Evolutionary conservation across 2,888 invertebrate species (phyloP).

Genomic region (Barypeithes pellucidus): DNA sequence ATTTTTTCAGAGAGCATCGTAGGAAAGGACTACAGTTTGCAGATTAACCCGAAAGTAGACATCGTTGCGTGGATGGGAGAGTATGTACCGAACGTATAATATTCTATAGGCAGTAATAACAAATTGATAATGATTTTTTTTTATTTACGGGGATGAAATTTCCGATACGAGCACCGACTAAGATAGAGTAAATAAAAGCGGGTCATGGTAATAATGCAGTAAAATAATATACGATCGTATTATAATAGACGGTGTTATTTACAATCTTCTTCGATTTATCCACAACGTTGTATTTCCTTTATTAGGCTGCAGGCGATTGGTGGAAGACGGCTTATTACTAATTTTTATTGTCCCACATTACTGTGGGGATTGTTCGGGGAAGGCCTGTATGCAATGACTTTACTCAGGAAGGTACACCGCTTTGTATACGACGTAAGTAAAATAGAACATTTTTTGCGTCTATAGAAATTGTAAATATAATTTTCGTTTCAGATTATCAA

Average conservation of each 20-base stretch:
- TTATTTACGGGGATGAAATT: no score
- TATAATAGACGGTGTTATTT: no score
- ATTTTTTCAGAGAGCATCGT: conserved; percentile 47
- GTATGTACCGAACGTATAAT: conserved; percentile 20
- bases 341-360: conserved; percentile 36
- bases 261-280: no score
- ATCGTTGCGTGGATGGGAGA: conserved; percentile 40
- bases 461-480: no score
- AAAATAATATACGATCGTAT: no score
- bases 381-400: conserved; percentile 15
- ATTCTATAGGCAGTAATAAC: no score
- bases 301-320: conserved; percentile 43
- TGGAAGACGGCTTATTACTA: conserved; percentile 37
- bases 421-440: conserved; percentile 41
- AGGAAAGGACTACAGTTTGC: conserved; percentile 45
- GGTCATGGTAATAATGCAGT: no score
- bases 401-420: background rate
- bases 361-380: conserved; percentile 38
- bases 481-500: conserved; percentile 36
- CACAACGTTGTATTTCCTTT: background rate
- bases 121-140: no score
- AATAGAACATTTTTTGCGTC: background rate
- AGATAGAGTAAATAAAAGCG: no score
- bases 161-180: no score
- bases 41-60: conserved; percentile 41